phyloP scores from a whole-genome alignment of 2,113 vertebrate genomes.

The Hyperoodon ampullatus region DNA sequence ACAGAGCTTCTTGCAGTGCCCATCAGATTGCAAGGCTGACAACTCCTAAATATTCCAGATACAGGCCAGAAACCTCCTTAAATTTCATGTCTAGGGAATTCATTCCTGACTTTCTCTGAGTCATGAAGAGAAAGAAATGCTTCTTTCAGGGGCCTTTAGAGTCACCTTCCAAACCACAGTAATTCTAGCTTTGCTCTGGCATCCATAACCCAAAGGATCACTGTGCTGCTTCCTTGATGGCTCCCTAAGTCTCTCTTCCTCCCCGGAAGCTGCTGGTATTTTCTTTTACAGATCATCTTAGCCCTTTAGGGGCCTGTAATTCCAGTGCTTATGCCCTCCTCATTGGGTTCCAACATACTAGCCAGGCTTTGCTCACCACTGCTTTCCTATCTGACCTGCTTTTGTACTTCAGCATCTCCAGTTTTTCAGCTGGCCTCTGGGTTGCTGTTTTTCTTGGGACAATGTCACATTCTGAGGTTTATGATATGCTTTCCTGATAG shows the following conservation, averaged over 20 bases:
- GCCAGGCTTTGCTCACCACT: slow-evolving; percentile 33
- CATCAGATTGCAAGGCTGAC: slow-evolving; percentile 77
- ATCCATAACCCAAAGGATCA: background rate
- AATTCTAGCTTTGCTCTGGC: slow-evolving; percentile 72
- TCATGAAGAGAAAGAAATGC: slow-evolving; percentile 77
- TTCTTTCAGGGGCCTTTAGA: slow-evolving; percentile 55
- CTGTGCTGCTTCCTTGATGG: background rate
- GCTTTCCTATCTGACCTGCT: background rate
- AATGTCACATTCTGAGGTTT: slow-evolving; percentile 63
- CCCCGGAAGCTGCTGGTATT: slow-evolving; percentile 5
- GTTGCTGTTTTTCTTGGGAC: slow-evolving; percentile 71
- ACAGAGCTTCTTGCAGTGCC: slow-evolving; percentile 46
- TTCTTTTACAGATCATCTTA: slow-evolving; percentile 53
- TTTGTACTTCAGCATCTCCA: slow-evolving; percentile 5
- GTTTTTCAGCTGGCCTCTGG: background rate
- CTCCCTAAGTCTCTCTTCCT: background rate
- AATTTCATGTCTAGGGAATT: slow-evolving; percentile 75
- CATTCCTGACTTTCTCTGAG: slow-evolving; percentile 79
- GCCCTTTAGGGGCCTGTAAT: slow-evolving; percentile 37
- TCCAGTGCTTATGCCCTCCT: slow-evolving; percentile 4
- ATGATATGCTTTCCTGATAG: slow-evolving; percentile 68
- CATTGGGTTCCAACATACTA: background rate
- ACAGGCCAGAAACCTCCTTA: slow-evolving; percentile 76
- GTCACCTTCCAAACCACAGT: slow-evolving; percentile 79
- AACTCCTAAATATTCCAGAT: slow-evolving; percentile 74